phyloP scores from a whole-genome alignment of 2,888 invertebrate genomes.

The Drosophila colorata region DNA sequence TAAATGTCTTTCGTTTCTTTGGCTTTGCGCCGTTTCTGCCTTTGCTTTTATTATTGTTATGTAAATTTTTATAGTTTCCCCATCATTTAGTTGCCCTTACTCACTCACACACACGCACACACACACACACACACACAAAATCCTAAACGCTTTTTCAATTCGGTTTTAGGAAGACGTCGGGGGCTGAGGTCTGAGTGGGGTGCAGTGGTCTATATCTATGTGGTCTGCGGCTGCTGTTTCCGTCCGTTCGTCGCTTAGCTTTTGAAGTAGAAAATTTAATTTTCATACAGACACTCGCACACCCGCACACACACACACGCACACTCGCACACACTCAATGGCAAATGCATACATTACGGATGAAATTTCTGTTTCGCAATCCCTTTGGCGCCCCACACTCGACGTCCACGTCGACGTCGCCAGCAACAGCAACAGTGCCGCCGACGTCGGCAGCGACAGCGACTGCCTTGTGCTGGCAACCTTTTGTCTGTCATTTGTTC shows the following conservation, averaged over 20 bases:
- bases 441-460: background rate
- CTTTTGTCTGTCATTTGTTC: conserved; percentile 80
- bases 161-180: conserved; percentile 30
- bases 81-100: conserved; percentile 68
- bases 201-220: conserved; percentile 25
- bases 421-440: too few relatives aligned
- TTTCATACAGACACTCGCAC: conserved; percentile 56
- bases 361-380: conserved; percentile 59
- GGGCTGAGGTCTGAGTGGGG: background rate
- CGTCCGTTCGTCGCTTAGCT: conserved; percentile 48
- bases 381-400: conserved; percentile 23
- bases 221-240: conserved; percentile 55
- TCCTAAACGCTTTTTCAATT: conserved; percentile 76
- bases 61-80: conserved; percentile 80
- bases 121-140: conserved; percentile 20
- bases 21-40: conserved; percentile 41
- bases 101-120: conserved; percentile 10
- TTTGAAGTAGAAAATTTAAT: conserved; percentile 75
- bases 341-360: conserved; percentile 59
- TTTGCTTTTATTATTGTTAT: conserved; percentile 77
- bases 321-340: background rate
- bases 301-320: conserved; percentile 4
- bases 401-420: conserved; percentile 1
- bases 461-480: conserved; percentile 34
- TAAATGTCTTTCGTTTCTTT: conserved; percentile 71